These are phyloP conservation scores for Crotophaga sulcirostris DNA, from an alignment of 2,113 vertebrate genomes.

Conservation along the genomic window DNA sequence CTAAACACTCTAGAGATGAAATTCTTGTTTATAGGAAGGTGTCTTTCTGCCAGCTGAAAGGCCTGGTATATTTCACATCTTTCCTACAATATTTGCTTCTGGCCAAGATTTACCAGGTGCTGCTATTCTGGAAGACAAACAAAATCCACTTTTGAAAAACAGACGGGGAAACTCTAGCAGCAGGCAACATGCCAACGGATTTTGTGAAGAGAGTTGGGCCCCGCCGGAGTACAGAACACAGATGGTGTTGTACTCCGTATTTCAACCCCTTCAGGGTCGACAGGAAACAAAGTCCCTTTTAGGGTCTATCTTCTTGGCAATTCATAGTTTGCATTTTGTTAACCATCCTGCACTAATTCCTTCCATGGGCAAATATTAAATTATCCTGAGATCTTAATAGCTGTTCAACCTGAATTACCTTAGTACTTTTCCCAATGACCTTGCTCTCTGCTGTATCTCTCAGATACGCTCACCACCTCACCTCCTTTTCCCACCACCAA, in stretches of 20 bases:
- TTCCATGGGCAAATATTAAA: neutral
- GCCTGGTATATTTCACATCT: neutral
- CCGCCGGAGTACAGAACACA: neutral
- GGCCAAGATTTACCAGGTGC: conserved; percentile 15
- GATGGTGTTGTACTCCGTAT: too few relatives aligned
- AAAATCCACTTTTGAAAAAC: neutral
- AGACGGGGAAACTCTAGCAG: neutral
- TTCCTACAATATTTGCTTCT: neutral
- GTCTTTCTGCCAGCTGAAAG: neutral
- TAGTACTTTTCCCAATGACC: neutral
- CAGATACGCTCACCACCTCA: neutral
- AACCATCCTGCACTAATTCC: neutral
- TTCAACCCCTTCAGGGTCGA: neutral
- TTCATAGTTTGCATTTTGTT: neutral
- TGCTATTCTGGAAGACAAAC: neutral
- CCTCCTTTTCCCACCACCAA: neutral
- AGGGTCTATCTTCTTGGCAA: neutral
- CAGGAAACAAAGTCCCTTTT: neutral
- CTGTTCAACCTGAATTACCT: neutral
- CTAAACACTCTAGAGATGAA: neutral
- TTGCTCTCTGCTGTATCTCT: neutral
- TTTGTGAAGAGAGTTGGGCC: neutral
- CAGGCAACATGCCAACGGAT: neutral
- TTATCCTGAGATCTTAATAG: neutral
- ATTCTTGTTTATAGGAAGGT: neutral